Evolutionary conservation across 2,888 invertebrate species (phyloP).

Genomic region (Venusia cambrica): DNA sequence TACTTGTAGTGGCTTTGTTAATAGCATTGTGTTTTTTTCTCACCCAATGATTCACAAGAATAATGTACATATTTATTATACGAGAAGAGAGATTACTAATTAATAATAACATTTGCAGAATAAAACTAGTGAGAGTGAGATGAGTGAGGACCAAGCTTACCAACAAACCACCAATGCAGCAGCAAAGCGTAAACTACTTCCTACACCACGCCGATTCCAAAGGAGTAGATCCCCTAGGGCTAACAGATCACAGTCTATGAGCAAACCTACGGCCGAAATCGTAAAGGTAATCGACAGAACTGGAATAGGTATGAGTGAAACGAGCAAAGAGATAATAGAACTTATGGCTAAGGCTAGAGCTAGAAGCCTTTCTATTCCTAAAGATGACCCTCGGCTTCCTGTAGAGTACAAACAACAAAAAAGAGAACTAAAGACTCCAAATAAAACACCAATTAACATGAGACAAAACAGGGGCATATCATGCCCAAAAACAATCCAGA

Average conservation of each 20-base stretch:
- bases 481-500: constrained; percentile 78
- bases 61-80: constrained; percentile 43
- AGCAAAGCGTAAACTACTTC: constrained; percentile 61
- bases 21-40: constrained; percentile 65
- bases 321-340: constrained; percentile 71
- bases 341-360: constrained; percentile 74
- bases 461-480: constrained; percentile 65
- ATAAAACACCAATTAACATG: constrained; percentile 61
- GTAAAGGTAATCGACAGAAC: constrained; percentile 55
- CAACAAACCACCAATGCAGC: constrained; percentile 47
- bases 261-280: constrained; percentile 58
- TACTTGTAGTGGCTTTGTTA: constrained; percentile 64
- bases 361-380: constrained; percentile 74
- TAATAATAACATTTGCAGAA: constrained; percentile 72
- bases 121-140: constrained; percentile 81
- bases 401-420: constrained; percentile 54
- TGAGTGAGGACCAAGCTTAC: constrained; percentile 73
- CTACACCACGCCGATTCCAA: constrained; percentile 66
- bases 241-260: constrained; percentile 81
- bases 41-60: constrained; percentile 38
- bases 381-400: constrained; percentile 67
- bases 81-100: constrained; percentile 56
- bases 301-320: constrained; percentile 69
- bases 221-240: constrained; percentile 68
- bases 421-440: constrained; percentile 79